A percentile compares a stretch with the other conserved stretches of the same genome.
Conservation (phyloP, 2,797 vertebrate genomes). For the Acridotheres tristis region DNA sequence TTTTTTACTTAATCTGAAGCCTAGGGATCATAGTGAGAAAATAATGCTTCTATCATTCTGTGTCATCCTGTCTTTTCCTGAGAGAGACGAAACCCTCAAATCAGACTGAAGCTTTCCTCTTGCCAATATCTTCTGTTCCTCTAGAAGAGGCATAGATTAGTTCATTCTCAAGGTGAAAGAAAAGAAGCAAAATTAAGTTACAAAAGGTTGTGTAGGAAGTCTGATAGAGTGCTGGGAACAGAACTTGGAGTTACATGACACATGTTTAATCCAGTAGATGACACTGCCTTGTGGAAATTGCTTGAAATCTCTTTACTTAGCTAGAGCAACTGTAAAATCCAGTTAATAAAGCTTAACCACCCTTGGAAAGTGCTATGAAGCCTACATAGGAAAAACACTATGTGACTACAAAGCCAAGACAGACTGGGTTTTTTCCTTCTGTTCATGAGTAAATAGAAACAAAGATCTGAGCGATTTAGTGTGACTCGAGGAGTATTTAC, state of each 20-base stretch:
- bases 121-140: background rate
- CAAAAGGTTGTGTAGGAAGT: background rate
- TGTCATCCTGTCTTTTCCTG: background rate
- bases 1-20: background rate
- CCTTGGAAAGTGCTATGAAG: slow-evolving; percentile 17
- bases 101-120: background rate
- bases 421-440: background rate
- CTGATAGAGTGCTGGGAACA: background rate
- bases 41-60: background rate
- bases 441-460: background rate
- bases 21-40: background rate
- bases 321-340: slow-evolving; percentile 39
- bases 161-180: background rate
- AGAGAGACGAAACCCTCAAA: background rate
- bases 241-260: background rate
- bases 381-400: background rate
- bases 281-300: background rate
- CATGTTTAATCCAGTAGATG: background rate
- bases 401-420: background rate
- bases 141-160: background rate
- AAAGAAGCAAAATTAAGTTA: background rate
- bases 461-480: background rate
- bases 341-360: slow-evolving; percentile 42
- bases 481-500: background rate
- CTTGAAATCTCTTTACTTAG: slow-evolving; percentile 40